Base-by-base conservation (phyloP, 2,797 vertebrate species). In the Poeciliopsis paucimaculata region DNA sequence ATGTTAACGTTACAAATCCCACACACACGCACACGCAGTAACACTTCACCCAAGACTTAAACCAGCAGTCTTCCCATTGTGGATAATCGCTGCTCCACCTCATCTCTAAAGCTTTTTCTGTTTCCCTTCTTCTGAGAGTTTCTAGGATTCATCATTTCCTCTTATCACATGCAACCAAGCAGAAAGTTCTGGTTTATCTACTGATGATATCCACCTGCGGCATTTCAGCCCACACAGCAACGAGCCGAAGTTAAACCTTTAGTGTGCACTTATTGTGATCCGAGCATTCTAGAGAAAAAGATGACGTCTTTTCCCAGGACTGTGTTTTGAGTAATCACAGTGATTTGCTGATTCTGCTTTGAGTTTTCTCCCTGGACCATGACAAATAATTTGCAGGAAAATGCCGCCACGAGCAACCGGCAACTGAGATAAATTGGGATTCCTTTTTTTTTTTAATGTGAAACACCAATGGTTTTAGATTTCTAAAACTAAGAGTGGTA, bases 201-300 rank as follows among this genome's bases (percentile, higher is more conserved):
- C 51, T 64, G 5, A 78, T 10, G 41, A 88, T 86, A 76, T 66
- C 8, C 39, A 77, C 81, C 82, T 79, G 60, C 76, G 47, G 79
- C 41, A 39, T 47, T 73, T 47, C 13, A 31, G 71, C 71, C 71
- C 71, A 73, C 77, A 73, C 71, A 41, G n/a, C 31, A 79, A 1
- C 46, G 82, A 46, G 88, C 64, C 10, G 6, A n/a, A 55, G 23
- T 41, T 77, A 28, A 78, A 72, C 68, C 51, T 26, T 26, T 6
- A 23, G 80, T 20, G 10, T 43, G 5, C 41, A 57, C 82, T 47
- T 49, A 18, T 1, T 0, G 46, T 39, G 26, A 86, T 81, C 9
- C 76, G 72, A 82, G 47, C 60, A 34, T 15, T 71, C 0, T 77
- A 53, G 53, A 77, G 45, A 75, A 66, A 76, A 26, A 45, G 39